Evolutionary conservation across 2,113 vertebrate species (phyloP).

Genomic region (Erythrolamprus reginae): DNA sequence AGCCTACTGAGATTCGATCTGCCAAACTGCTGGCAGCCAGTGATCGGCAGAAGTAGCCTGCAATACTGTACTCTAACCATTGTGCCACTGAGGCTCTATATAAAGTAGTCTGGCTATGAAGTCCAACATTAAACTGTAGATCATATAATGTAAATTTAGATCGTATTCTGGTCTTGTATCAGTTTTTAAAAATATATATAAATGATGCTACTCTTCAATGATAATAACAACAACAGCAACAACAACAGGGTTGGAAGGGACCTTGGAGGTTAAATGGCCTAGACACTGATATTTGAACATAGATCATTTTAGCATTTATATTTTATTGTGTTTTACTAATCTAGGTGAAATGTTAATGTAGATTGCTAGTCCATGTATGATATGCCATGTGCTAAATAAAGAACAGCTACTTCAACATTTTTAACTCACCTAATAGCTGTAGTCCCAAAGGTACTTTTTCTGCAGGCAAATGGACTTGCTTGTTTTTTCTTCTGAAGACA

Average conservation of each 20-base stretch:
- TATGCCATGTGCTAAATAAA: not conserved
- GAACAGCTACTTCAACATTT: not conserved
- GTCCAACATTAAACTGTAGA: not conserved
- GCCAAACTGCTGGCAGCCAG: no score
- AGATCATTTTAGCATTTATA: not conserved
- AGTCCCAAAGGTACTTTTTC: no score
- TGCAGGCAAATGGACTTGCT: no score
- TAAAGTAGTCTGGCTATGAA: not conserved
- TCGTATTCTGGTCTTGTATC: not conserved
- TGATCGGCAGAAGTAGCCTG: no score
- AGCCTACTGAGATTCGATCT: no score
- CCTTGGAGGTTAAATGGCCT: no score
- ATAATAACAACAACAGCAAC: no score
- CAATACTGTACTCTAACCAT: no score
- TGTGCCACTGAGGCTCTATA: no score
- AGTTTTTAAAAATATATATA: not conserved
- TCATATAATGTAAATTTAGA: not conserved
- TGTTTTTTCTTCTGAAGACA: no score
- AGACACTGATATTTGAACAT: not conserved
- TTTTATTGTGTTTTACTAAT: not conserved
- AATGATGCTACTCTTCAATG: not conserved
- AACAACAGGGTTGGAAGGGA: no score
- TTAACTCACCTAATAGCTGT: not conserved
- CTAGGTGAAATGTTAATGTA: not conserved
- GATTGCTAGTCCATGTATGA: not conserved